Evolutionary conservation across 2,888 invertebrate species (phyloP).

Genomic region (Cryptocephalus primarius): DNA sequence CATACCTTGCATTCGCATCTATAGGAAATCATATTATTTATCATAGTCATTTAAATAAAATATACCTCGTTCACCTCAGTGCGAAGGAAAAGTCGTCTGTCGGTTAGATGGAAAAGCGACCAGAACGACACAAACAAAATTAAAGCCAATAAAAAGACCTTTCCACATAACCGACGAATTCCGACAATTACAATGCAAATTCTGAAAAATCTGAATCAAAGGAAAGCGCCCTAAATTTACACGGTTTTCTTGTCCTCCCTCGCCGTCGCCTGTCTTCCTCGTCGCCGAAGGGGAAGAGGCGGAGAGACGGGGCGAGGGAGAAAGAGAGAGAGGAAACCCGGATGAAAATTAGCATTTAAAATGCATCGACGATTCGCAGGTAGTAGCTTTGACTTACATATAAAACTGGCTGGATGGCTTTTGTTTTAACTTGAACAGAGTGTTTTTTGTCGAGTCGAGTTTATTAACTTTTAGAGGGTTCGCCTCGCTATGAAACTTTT

Average conservation of each 20-base stretch:
- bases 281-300: neutral
- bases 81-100: no score
- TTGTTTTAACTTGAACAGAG: constrained; percentile 6
- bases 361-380: constrained; percentile 15
- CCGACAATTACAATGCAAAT: constrained; percentile 7
- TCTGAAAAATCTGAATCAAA: constrained; percentile 7
- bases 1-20: no score
- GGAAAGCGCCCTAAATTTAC: constrained; percentile 3
- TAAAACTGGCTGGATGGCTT: constrained; percentile 8
- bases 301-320: neutral
- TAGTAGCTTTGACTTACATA: constrained; percentile 10
- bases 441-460: constrained; percentile 3
- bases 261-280: neutral
- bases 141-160: constrained; percentile 2
- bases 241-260: constrained; percentile 2
- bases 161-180: constrained; percentile 1
- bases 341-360: constrained; percentile 16
- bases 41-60: no score
- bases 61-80: no score
- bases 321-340: constrained; percentile 2
- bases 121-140: constrained; percentile 1
- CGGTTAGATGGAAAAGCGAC: neutral
- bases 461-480: constrained; percentile 3
- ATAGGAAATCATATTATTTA: no score
- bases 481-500: constrained; percentile 3